These are phyloP conservation scores for Axinella damicornis DNA, from an alignment of 37 sponge, comb jelly and placozoan species.

Conservation along the genomic window DNA sequence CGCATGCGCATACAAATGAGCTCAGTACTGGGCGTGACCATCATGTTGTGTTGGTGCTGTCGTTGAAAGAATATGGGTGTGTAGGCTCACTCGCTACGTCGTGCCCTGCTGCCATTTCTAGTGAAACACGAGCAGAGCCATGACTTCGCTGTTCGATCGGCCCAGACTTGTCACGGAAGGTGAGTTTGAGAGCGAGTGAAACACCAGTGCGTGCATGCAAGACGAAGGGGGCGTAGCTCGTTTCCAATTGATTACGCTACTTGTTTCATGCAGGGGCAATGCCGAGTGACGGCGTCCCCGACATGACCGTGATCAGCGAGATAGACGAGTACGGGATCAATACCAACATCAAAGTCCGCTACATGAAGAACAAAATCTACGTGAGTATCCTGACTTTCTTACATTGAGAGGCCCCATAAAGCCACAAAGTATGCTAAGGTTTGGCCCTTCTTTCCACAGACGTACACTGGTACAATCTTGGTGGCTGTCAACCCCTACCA, in stretches of 20 bases:
- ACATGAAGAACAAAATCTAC: slow-evolving; percentile 77
- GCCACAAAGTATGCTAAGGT: too few species aligned
- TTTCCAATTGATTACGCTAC: not conserved
- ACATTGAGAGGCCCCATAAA: too few species aligned
- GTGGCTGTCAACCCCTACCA: slow-evolving; percentile 96
- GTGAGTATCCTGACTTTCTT: too few species aligned
- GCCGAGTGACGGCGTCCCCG: slow-evolving; percentile 92
- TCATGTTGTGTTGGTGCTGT: too few species aligned
- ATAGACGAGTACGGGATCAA: slow-evolving; percentile 94
- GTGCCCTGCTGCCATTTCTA: too few species aligned
- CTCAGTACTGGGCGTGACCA: too few species aligned
- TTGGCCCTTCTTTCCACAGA: slow-evolving; percentile 53
- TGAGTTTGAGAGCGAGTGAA: not conserved
- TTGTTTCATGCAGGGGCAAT: slow-evolving; percentile 71
- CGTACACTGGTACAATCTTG: slow-evolving; percentile 92
- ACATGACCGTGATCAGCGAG: slow-evolving; percentile 95
- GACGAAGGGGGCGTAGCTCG: slow-evolving; percentile 55
- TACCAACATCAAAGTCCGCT: slow-evolving; percentile 88
- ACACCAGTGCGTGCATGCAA: not conserved
- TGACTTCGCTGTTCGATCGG: slow-evolving; percentile 80
- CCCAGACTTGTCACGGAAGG: slow-evolving; percentile 87
- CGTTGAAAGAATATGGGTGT: too few species aligned
- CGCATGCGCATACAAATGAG: too few species aligned
- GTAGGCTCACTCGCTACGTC: too few species aligned
- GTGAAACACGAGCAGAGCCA: not conserved